Base-by-base conservation (phyloP, 2,797 vertebrate species). In the Natrix natrix region DNA sequence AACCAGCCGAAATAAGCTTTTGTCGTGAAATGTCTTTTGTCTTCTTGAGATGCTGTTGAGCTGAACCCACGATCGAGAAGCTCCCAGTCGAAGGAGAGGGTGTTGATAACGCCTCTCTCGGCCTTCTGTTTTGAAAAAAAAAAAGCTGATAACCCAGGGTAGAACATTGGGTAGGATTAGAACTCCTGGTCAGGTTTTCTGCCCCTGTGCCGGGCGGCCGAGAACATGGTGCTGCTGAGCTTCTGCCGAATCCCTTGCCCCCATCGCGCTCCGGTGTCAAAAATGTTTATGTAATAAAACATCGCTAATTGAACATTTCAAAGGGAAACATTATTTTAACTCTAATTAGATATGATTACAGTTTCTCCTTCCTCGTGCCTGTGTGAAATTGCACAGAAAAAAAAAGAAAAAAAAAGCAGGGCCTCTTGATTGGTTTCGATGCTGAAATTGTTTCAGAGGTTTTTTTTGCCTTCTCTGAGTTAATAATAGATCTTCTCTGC, bases 261-360 rank as follows among this genome's bases (percentile, higher is more conserved):
- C 96, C 94, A 92, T 93, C 92, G 92, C 93, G 95, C 96, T 96
- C 95, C 95, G 89, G 95, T 97, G 95, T 97, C 96, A 97, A 96
- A 96, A 97, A 96, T 98, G 97, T 97, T 97, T 98, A 97, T 97
- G 97, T 97, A 97, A 97, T 98, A 98, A 98, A 98, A 97, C 96
- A 96, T 96, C 97, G 97, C 97, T 98, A 98, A 98, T 98, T 98
- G 98, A 98, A 97, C 97, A 97, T 98, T 98, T 98, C 97, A 97
- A 97, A 98, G 97, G 97, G 97, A 98, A 98, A 98, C 97, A 97
- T 97, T 98, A 98, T 97, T 98, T 98, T 97, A 97, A 96, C 97
- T 96, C 97, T 98, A 98, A 98, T 98, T 98, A 97, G 97, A 96
- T 98, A 97, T 97, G 98, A 98, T 98, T 98, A 96, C 95, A 28